A percentile compares a stretch with the other conserved stretches of the same genome.
Evolutionary conservation across 2,113 vertebrate genomes (phyloP).

Genomic region (Nothobranchius kuhntae): DNA sequence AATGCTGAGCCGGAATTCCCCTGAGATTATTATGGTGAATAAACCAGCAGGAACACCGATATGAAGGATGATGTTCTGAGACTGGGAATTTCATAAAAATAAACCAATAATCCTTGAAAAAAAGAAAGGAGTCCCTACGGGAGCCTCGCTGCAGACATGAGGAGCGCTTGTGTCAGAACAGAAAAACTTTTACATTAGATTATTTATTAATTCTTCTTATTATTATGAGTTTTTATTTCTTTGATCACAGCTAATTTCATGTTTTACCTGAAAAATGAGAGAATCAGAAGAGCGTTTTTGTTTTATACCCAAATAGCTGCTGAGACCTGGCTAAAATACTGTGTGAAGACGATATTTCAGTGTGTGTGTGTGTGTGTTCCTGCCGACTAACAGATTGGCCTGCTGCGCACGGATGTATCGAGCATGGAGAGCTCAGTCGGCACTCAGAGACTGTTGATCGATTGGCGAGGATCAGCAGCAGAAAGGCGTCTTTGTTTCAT

Average conservation of each 20-base stretch:
- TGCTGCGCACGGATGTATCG: conserved; percentile 51
- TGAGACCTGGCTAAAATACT: conserved; percentile 12
- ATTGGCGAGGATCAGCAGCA: conserved; percentile 56
- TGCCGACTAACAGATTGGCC: conserved; percentile 46
- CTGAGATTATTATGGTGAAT: neutral
- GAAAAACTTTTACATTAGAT: too few relatives aligned
- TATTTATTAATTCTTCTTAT: too few relatives aligned
- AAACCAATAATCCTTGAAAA: neutral
- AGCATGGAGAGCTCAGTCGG: conserved; percentile 43
- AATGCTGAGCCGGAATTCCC: neutral
- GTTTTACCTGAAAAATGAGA: too few relatives aligned
- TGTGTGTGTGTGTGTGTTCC: conserved; percentile 3
- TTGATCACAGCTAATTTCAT: neutral
- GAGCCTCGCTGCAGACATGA: neutral
- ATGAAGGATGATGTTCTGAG: neutral
- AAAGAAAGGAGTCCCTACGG: neutral
- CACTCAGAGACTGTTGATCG: conserved; percentile 38
- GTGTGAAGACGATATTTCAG: conserved; percentile 6
- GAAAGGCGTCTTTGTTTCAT: conserved; percentile 48
- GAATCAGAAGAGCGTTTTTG: too few relatives aligned
- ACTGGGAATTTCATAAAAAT: too few relatives aligned
- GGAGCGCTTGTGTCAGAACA: too few relatives aligned
- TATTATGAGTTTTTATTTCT: too few relatives aligned
- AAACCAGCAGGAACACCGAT: neutral
- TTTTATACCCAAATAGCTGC: neutral